Base-by-base conservation (phyloP, 2,888 invertebrate genomes). In the Horisme vitalbata region DNA sequence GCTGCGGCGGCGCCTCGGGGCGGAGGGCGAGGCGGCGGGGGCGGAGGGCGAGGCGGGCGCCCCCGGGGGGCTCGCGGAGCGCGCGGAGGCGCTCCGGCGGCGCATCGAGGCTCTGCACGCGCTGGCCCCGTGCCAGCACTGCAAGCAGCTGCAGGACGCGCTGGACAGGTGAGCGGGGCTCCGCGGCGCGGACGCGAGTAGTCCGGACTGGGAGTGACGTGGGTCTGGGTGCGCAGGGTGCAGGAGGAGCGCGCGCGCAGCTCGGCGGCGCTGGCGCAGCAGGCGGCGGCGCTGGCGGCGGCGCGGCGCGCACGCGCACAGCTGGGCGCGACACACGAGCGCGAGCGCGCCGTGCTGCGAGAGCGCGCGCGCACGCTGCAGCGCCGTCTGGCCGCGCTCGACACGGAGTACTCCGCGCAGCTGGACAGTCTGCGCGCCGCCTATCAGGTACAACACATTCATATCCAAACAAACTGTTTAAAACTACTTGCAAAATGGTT, bases 361-460 rank as follows among this genome's bases (percentile, higher is more conserved):
- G 95, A 95, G 65, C 93, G 94, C 45, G 93, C 94, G 44, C 91
- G 93, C 46, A 92, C 93, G 52, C 83, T 95, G 60, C 94, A 95
- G 74, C 91, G 93, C 21, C 91, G 94, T 12, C 90, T 95, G 53
- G 93, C 93, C 55, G 92, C 94, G 21, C 88, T 96, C 47, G 95
- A 96, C 75, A 93, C 94, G 4, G 97, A 97, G 79, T 95, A 96
- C 78, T 92, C 94, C 41, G 94, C 94, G 62, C 96, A 96, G 77
- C 91, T 96, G 43, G 95, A 95, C 66, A 94, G 94, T 65, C 83
- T 96, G 41, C 91, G 95, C 27, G 93, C 94, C 9, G 94, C 95
- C 4, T 96, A 96, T 75, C 93, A 87, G 80, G 87, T 84, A 30
- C 10, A 4, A 10, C 8, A 27, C 28, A 2, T 13, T n/a, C 8